Percentiles rank a stretch among this genome's conserved stretches.
Evolutionary conservation across 2,888 invertebrate genomes (phyloP).

Genomic region (Synergus gifuensis): DNA sequence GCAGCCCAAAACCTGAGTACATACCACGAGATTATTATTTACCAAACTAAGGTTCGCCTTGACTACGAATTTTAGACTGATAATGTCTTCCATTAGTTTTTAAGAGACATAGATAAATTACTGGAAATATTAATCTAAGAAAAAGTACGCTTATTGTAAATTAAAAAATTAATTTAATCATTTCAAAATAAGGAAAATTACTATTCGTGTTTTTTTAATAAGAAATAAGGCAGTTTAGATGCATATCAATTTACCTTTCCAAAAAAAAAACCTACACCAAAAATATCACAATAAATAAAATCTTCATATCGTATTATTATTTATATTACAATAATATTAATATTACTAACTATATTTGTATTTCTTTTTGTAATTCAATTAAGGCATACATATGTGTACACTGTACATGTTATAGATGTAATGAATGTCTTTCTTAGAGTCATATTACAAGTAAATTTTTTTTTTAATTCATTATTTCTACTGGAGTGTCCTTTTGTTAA

Average conservation of each 20-base stretch:
- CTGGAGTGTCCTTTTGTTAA: background rate
- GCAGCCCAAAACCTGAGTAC: slow-evolving; percentile 73
- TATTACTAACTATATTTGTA: background rate
- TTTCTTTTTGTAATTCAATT: background rate
- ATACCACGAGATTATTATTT: slow-evolving; percentile 75
- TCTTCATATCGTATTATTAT: background rate
- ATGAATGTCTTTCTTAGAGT: background rate
- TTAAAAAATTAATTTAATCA: background rate
- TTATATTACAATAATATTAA: background rate
- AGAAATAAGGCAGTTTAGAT: background rate
- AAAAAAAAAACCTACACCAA: background rate
- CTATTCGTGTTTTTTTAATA: background rate
- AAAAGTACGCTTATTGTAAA: slow-evolving; percentile 5
- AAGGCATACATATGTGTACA: background rate
- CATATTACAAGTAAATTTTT: background rate
- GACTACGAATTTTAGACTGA: slow-evolving; percentile 44
- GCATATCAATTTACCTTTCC: background rate
- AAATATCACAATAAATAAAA: background rate
- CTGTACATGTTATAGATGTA: background rate
- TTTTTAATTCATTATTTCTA: background rate
- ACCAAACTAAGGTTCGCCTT: slow-evolving; percentile 63
- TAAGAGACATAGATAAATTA: background rate
- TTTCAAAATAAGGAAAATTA: background rate
- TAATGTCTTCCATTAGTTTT: slow-evolving; percentile 32
- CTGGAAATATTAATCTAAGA: background rate